Evolutionary conservation across 2,113 vertebrate species (phyloP).

Genomic region (Speoplatyrhinus poulsoni): DNA sequence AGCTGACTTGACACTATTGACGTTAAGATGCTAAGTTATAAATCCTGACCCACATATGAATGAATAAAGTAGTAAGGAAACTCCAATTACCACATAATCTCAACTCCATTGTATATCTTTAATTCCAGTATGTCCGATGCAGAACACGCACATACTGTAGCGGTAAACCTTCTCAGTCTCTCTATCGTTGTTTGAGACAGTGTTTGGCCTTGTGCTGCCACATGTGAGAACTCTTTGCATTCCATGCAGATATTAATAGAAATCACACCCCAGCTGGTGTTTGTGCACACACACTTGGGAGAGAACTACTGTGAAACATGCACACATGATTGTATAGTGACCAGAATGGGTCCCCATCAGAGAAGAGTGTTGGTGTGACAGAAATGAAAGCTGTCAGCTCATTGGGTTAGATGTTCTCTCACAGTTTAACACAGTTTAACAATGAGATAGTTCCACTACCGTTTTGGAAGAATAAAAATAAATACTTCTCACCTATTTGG

Average conservation of each 20-base stretch:
- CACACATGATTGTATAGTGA: neutral
- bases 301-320: constrained; percentile 6
- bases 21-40: too few relatives aligned
- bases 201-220: constrained; percentile 38
- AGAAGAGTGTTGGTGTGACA: neutral
- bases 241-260: constrained; percentile 59
- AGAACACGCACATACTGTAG: constrained; percentile 8
- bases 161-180: constrained; percentile 16
- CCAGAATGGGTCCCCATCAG: neutral
- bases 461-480: constrained; percentile 4
- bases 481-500: neutral
- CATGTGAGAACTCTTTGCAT: constrained; percentile 49
- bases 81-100: neutral
- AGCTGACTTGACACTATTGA: too few relatives aligned
- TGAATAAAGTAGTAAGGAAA: too few relatives aligned
- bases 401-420: neutral
- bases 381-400: neutral
- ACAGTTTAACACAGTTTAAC: too few relatives aligned
- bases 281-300: constrained; percentile 15
- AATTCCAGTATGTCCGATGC: neutral
- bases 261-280: constrained; percentile 27
- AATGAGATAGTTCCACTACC: constrained; percentile 2
- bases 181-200: constrained; percentile 52
- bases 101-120: neutral
- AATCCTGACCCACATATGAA: too few relatives aligned